Conservation (phyloP, 2,113 vertebrate genomes). For the Cyprinodon tularosa region DNA sequence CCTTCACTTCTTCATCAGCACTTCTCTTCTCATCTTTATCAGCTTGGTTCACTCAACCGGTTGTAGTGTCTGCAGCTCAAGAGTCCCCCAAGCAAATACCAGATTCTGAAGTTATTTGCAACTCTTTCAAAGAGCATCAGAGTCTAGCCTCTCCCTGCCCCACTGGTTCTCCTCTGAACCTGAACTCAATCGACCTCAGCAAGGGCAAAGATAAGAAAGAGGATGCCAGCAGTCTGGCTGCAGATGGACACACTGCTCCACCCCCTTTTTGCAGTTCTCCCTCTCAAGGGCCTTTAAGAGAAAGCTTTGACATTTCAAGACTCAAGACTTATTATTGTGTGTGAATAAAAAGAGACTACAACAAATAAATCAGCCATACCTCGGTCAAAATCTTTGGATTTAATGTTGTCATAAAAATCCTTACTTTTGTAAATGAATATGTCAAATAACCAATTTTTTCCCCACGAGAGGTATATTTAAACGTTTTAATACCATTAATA, state of each 20-base stretch:
- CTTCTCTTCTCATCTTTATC: conserved; percentile 63
- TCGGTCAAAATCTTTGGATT: too few relatives aligned
- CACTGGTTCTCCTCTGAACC: conserved; percentile 66
- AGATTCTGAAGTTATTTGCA: conserved; percentile 50
- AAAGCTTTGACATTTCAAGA: conserved; percentile 7
- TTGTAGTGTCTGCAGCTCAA: conserved; percentile 90
- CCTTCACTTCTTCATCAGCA: conserved; percentile 40
- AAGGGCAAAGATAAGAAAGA: conserved; percentile 68
- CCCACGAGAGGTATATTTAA: too few relatives aligned
- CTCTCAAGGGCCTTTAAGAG: conserved; percentile 59
- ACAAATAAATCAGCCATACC: too few relatives aligned
- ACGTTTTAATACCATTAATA: too few relatives aligned
- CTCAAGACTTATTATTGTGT: too few relatives aligned
- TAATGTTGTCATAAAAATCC: too few relatives aligned
- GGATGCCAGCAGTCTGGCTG: conserved; percentile 45
- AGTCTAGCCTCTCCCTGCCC: conserved; percentile 31
- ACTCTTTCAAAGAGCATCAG: conserved; percentile 57
- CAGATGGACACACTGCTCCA: conserved; percentile 29
- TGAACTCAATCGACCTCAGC: conserved; percentile 70
- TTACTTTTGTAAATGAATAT: too few relatives aligned
- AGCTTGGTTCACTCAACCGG: conserved; percentile 81
- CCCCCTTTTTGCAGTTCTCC: conserved; percentile 31
- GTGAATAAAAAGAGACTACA: too few relatives aligned
- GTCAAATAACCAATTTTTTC: too few relatives aligned
- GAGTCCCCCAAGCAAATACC: conserved; percentile 64